Percentiles rank a stretch among this genome's conserved stretches.
Conservation (phyloP, 2,797 vertebrate species). For the Helarctos malayanus region DNA sequence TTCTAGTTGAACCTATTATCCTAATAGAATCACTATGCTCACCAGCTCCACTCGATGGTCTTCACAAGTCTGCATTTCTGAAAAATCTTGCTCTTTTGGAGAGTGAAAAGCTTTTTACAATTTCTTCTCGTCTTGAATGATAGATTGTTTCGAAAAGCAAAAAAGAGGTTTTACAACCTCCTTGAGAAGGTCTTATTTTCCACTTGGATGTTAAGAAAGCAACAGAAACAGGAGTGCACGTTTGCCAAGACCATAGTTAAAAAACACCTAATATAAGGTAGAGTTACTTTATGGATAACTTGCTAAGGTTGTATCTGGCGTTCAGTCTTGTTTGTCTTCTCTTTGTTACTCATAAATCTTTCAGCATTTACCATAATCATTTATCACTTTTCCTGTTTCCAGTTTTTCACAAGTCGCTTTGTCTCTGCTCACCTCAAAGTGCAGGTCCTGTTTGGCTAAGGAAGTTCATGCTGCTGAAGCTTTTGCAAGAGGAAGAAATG, state of each 20-base stretch:
- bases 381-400: conserved; percentile 97
- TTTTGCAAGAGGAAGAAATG: conserved; percentile 95
- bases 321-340: conserved; percentile 89
- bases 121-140: conserved; percentile 12
- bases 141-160: conserved; percentile 46
- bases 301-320: conserved; percentile 82
- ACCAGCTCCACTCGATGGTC: background rate
- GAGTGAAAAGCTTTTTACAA: background rate
- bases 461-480: conserved; percentile 94
- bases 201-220: conserved; percentile 63
- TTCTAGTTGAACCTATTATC: conserved; percentile 25
- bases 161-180: conserved; percentile 13
- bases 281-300: conserved; percentile 69
- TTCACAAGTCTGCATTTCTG: background rate
- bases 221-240: conserved; percentile 35
- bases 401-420: conserved; percentile 93
- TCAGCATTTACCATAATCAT: conserved; percentile 91
- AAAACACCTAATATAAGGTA: conserved; percentile 49
- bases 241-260: conserved; percentile 39
- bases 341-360: conserved; percentile 94
- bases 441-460: conserved; percentile 94
- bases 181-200: conserved; percentile 45
- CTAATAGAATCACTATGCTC: background rate
- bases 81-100: conserved; percentile 46
- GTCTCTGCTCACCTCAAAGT: conserved; percentile 91